These are phyloP conservation scores for Fissipunctia ypsillon DNA, from an alignment of 2,888 invertebrate species.

Conservation along the genomic window DNA sequence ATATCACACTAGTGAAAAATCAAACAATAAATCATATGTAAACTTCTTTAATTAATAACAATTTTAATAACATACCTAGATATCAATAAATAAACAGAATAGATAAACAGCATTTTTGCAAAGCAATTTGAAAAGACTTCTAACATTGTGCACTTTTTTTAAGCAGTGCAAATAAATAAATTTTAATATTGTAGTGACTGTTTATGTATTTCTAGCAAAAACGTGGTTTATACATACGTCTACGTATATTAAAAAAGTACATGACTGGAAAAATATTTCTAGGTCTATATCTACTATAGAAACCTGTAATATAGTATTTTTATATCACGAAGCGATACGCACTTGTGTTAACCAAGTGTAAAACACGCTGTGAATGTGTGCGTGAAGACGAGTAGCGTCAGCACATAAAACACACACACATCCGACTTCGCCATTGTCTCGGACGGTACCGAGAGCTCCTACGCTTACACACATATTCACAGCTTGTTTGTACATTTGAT, in stretches of 20 bases:
- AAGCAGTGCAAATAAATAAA: constrained; percentile 15
- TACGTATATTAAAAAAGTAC: not conserved
- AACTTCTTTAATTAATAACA: constrained; percentile 46
- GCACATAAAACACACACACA: too few species aligned
- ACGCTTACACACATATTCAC: too few species aligned
- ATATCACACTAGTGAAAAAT: constrained; percentile 4
- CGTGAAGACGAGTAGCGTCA: too few species aligned
- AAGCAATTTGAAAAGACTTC: constrained; percentile 22
- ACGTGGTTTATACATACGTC: not conserved
- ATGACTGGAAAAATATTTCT: too few species aligned
- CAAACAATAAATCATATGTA: constrained; percentile 10
- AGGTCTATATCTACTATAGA: too few species aligned
- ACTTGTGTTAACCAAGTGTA: too few species aligned
- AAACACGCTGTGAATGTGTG: too few species aligned
- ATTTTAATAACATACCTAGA: constrained; percentile 23
- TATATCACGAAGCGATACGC: too few species aligned
- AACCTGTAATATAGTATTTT: too few species aligned
- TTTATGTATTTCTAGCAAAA: constrained; percentile 38
- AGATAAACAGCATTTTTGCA: constrained; percentile 33
- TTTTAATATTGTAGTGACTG: not conserved
- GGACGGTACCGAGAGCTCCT: too few species aligned
- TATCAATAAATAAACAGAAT: constrained; percentile 26
- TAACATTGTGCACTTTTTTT: constrained; percentile 17
- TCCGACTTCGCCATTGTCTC: too few species aligned
- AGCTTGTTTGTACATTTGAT: too few species aligned